A percentile compares a stretch with the other conserved stretches of the same genome.
phyloP scores from a whole-genome alignment of 2,113 vertebrate species.

The Zosterops hypoxanthus region DNA sequence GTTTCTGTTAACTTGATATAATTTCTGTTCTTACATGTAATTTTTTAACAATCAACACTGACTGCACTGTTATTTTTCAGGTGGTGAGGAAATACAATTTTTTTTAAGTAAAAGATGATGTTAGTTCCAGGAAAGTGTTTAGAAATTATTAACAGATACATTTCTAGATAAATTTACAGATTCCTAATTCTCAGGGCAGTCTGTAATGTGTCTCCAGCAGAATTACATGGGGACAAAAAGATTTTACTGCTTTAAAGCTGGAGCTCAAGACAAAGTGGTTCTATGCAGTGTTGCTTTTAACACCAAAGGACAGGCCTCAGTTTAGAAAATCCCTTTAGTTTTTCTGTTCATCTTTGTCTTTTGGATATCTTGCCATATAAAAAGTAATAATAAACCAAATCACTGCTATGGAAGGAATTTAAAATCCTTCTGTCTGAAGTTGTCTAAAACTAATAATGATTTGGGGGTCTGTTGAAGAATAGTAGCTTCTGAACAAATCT shows the following conservation, averaged over 20 bases:
- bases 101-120: background rate
- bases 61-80: background rate
- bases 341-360: background rate
- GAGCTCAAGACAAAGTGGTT: background rate
- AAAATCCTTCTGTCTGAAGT: background rate
- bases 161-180: background rate
- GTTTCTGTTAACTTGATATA: background rate
- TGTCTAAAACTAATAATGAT: background rate
- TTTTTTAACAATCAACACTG: background rate
- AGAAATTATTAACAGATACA: background rate
- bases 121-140: background rate
- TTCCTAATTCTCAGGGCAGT: background rate
- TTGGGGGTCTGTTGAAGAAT: background rate
- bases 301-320: background rate
- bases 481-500: background rate
- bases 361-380: background rate
- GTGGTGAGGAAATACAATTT: background rate
- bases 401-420: background rate
- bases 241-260: background rate
- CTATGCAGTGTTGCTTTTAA: background rate
- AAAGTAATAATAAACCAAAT: background rate
- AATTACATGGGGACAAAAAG: background rate
- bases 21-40: background rate
- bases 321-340: background rate
- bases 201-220: background rate